A percentile compares a stretch with the other conserved stretches of the same genome.
These are phyloP conservation scores for Oreochromis aureus DNA, from an alignment of 2,113 vertebrate genomes.

Conservation along the genomic window DNA sequence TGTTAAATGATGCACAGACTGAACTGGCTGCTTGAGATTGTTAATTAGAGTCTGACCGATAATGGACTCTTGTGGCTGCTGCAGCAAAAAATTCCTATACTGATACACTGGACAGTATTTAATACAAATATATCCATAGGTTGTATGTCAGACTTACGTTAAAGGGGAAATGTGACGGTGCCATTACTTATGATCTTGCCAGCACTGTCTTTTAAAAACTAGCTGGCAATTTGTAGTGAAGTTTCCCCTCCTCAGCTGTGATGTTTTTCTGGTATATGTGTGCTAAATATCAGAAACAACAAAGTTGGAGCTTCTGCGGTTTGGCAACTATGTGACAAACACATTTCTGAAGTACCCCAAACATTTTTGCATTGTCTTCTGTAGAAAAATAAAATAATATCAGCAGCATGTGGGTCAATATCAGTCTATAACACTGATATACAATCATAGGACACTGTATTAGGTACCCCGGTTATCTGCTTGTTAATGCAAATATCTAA, in stretches of 20 bases:
- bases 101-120: background rate
- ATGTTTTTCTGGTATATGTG: background rate
- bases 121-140: background rate
- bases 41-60: background rate
- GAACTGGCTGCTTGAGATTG: background rate
- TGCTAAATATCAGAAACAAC: background rate
- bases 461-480: too few species aligned
- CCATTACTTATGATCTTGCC: background rate
- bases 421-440: too few species aligned
- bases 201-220: background rate
- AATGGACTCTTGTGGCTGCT: background rate
- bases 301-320: background rate
- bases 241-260: background rate
- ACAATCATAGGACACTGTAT: too few species aligned
- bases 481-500: too few species aligned
- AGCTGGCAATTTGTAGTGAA: background rate
- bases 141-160: background rate
- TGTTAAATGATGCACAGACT: constrained; percentile 12
- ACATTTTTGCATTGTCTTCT: too few species aligned
- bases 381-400: too few species aligned
- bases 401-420: too few species aligned
- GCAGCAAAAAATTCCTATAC: background rate
- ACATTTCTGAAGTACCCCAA: too few species aligned
- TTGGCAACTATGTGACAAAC: too few species aligned
- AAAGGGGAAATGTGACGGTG: background rate